Conservation (phyloP, 2,113 vertebrate genomes). For the Crotalus viridis region DNA sequence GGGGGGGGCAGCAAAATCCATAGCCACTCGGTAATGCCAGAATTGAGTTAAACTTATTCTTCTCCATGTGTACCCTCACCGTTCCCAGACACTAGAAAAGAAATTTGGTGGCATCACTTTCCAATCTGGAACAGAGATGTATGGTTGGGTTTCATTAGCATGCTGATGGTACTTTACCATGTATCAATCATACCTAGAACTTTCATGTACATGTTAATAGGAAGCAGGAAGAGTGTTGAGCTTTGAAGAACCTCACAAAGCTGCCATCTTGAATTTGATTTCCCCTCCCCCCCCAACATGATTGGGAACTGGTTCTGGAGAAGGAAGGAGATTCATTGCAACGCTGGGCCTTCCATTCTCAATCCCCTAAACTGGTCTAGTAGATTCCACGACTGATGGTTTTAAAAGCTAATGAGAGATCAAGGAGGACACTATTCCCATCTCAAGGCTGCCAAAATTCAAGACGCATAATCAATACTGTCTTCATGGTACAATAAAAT, state of each 20-base stretch:
- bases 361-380: neutral
- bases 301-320: neutral
- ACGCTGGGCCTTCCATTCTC: neutral
- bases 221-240: neutral
- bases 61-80: neutral
- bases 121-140: neutral
- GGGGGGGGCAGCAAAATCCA: neutral
- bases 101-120: neutral
- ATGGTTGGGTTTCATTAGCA: no score
- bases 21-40: neutral
- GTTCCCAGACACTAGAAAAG: neutral
- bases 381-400: neutral
- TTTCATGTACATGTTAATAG: neutral
- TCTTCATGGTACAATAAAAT: no score
- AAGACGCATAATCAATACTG: no score
- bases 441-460: neutral
- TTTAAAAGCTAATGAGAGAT: neutral
- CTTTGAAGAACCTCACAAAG: neutral
- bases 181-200: neutral
- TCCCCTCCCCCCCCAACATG: neutral
- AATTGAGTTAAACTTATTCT: neutral
- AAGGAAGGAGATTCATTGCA: neutral
- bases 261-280: neutral
- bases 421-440: neutral
- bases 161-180: no score